Evolutionary conservation across 2,888 invertebrate genomes (phyloP).

Genomic region (Hydrotaea cyrtoneurina): DNA sequence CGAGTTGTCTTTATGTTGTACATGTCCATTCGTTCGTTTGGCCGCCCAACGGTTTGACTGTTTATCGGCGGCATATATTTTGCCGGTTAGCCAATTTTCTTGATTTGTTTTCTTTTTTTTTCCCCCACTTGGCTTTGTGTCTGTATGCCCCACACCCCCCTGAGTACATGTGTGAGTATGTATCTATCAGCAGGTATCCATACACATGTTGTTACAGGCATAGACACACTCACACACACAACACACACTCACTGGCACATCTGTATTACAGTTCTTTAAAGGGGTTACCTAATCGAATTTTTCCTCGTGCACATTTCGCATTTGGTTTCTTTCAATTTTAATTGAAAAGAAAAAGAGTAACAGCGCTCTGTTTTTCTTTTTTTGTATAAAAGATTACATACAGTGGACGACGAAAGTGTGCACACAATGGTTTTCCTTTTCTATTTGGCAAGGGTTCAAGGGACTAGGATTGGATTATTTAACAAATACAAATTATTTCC

Average conservation of each 20-base stretch:
- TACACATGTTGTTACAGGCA: background rate
- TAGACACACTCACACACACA: background rate
- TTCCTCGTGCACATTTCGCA: background rate
- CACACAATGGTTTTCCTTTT: background rate
- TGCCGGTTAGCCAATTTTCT: slow-evolving; percentile 36
- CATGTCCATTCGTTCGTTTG: background rate
- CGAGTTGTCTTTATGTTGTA: background rate
- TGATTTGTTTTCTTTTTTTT: slow-evolving; percentile 4
- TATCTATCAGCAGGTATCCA: background rate
- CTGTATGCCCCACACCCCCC: background rate
- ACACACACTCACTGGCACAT: background rate
- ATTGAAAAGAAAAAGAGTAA: slow-evolving; percentile 2
- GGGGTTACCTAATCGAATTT: slow-evolving; percentile 5
- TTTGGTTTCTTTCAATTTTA: background rate
- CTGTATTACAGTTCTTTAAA: background rate
- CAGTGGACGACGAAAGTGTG: background rate
- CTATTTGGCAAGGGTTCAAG: background rate
- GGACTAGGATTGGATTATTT: too few species aligned
- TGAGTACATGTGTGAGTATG: background rate
- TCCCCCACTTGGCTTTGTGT: slow-evolving; percentile 8
- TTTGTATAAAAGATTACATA: background rate
- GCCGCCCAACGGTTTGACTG: slow-evolving; percentile 22
- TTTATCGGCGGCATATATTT: slow-evolving; percentile 29
- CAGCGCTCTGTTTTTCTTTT: background rate
- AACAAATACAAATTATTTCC: too few species aligned